Evolutionary conservation across 2,888 invertebrate genomes (phyloP).

Genomic region (Sphinx pinastri): DNA sequence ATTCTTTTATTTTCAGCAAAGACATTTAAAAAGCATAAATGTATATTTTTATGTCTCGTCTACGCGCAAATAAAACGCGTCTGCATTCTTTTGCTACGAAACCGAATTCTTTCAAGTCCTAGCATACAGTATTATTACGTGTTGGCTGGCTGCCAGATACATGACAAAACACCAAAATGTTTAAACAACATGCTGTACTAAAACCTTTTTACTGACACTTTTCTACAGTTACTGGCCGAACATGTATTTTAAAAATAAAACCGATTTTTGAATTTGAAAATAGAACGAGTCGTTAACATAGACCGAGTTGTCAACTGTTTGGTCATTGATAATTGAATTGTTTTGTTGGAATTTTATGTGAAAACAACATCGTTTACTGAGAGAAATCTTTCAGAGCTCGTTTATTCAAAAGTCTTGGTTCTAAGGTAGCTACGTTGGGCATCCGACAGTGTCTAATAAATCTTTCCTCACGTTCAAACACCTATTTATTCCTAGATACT

Average conservation of each 20-base stretch:
- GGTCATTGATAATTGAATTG: neutral
- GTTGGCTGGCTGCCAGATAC: neutral
- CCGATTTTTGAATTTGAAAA: neutral
- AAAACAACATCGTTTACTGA: neutral
- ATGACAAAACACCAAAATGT: conserved; percentile 10
- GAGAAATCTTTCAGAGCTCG: neutral
- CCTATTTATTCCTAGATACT: no score
- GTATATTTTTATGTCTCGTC: neutral
- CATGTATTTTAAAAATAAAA: conserved; percentile 3
- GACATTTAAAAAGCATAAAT: neutral
- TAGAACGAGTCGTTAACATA: neutral
- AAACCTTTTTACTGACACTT: conserved; percentile 14
- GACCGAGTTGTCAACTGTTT: neutral
- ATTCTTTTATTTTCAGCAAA: neutral
- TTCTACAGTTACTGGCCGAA: no score
- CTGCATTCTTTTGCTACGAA: conserved; percentile 7
- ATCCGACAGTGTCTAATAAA: no score
- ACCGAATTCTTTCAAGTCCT: conserved; percentile 3
- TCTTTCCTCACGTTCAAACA: no score
- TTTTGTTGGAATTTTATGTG: no score
- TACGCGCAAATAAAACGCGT: neutral
- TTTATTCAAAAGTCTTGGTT: neutral
- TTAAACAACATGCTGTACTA: conserved; percentile 5
- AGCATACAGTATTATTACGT: neutral
- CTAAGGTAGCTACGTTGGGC: no score